Conservation (phyloP, 2,888 invertebrate species). For the Leptopterna dolabrata region DNA sequence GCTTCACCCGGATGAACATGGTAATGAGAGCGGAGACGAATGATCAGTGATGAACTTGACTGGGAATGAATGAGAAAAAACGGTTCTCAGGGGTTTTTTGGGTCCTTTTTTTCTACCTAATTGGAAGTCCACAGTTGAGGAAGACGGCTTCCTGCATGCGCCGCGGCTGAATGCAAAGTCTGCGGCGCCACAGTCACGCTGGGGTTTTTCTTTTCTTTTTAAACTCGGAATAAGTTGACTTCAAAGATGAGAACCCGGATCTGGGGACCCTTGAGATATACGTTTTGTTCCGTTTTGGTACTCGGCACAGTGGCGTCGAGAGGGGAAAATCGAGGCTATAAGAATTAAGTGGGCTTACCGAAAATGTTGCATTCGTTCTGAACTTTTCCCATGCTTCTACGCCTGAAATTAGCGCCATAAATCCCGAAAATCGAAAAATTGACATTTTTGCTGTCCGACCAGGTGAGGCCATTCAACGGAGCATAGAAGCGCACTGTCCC, state of each 20-base stretch:
- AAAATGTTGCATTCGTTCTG: too few species aligned
- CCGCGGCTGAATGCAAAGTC: neutral
- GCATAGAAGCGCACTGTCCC: too few species aligned
- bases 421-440: too few species aligned
- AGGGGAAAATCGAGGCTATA: too few species aligned
- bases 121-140: neutral
- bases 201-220: neutral
- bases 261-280: neutral
- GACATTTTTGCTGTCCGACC: too few species aligned
- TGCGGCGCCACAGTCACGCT: neutral
- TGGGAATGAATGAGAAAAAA: neutral
- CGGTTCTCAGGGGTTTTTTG: neutral
- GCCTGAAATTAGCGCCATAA: too few species aligned
- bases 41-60: neutral
- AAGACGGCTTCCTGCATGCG: constrained; percentile 15
- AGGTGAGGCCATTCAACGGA: too few species aligned
- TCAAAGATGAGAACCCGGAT: neutral
- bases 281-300: too few species aligned
- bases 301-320: too few species aligned
- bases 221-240: neutral
- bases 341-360: too few species aligned
- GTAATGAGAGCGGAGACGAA: neutral
- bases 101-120: neutral
- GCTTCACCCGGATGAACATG: neutral
- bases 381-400: too few species aligned